These are phyloP conservation scores for Pandion haliaetus DNA, from an alignment of 2,113 vertebrate species.

Conservation along the genomic window DNA sequence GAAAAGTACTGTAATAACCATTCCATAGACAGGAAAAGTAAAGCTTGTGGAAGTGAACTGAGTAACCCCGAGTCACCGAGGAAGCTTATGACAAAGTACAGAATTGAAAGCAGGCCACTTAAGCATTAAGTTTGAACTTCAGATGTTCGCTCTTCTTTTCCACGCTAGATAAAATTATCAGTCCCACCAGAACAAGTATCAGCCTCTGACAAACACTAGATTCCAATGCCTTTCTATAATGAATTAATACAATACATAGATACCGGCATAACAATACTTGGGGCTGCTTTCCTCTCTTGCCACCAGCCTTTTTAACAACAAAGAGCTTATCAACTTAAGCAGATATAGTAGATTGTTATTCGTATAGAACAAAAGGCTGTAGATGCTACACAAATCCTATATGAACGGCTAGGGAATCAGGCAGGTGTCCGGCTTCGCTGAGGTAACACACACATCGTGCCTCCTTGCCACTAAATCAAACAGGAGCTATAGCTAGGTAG, in stretches of 20 bases:
- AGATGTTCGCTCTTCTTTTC: not conserved
- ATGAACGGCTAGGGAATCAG: not conserved
- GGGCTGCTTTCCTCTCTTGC: not conserved
- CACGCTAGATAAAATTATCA: not conserved
- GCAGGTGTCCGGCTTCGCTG: not conserved
- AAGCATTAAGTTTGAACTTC: not conserved
- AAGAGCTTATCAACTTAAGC: not conserved
- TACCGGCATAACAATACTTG: fast-evolving
- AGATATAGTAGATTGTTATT: not conserved
- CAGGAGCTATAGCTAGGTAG: not conserved
- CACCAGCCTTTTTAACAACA: not conserved
- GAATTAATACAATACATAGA: not conserved
- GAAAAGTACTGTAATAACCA: not conserved
- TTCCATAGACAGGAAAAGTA: not conserved
- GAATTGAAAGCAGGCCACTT: not conserved
- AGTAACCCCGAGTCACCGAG: not conserved
- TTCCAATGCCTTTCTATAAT: not conserved
- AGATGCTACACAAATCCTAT: not conserved
- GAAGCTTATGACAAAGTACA: not conserved
- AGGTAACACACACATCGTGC: fast-evolving
- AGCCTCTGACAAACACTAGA: not conserved
- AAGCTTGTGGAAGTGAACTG: not conserved
- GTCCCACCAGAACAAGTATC: not conserved
- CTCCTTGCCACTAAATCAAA: not conserved
- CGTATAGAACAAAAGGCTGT: not conserved